phyloP scores from a whole-genome alignment of 2,797 vertebrate species.

The Sebastes miniatus region DNA sequence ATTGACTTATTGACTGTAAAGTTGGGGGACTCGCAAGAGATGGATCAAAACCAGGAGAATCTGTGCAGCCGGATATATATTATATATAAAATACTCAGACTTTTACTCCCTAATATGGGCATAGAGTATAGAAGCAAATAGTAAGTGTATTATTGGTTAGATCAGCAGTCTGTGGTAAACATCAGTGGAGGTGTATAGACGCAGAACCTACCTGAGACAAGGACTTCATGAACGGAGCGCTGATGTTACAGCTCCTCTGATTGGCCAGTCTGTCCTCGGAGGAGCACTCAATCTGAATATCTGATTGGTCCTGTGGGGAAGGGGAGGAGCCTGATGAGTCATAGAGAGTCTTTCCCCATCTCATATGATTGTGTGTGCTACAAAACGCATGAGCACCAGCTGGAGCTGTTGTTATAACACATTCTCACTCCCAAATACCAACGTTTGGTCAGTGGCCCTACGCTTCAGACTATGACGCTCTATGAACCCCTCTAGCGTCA shows the following conservation, averaged over 20 bases:
- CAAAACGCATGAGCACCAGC: too few species aligned
- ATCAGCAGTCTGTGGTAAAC: background rate
- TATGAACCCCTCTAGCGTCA: too few species aligned
- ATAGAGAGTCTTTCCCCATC: background rate
- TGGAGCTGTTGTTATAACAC: too few species aligned
- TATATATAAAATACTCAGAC: background rate
- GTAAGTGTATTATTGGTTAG: too few species aligned
- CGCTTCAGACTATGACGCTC: too few species aligned
- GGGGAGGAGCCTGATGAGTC: background rate
- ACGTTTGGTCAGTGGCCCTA: too few species aligned
- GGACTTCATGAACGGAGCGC: slow-evolving; percentile 89
- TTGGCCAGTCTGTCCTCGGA: slow-evolving; percentile 72
- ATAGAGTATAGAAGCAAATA: too few species aligned
- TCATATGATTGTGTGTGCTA: too few species aligned
- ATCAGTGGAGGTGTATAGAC: background rate
- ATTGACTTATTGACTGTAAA: background rate
- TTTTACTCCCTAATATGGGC: background rate
- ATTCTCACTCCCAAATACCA: too few species aligned
- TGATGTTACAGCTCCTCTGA: slow-evolving; percentile 88
- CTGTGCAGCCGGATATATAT: too few species aligned
- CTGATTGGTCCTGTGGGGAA: slow-evolving; percentile 84
- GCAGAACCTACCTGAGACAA: slow-evolving; percentile 82
- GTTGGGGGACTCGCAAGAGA: background rate
- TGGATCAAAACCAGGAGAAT: background rate
- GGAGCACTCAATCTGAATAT: slow-evolving; percentile 88